Base-by-base conservation (phyloP, 1,140 invertebrate species). In the Bradysia coprophila region DNA sequence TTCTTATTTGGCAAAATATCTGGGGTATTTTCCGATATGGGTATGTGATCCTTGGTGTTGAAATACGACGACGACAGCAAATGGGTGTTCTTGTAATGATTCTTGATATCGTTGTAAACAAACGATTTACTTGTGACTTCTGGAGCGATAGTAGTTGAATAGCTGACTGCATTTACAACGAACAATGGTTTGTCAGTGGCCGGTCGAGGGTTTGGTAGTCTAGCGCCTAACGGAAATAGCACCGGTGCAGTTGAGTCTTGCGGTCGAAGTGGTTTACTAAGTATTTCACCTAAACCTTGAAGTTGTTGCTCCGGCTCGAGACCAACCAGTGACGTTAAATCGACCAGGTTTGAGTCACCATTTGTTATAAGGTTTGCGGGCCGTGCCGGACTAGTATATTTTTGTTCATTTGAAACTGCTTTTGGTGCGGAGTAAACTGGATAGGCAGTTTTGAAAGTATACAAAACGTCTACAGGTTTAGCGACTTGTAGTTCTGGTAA, bases 221-320 rank as follows among this genome's bases (percentile, higher is more conserved):
- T 6, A 28, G 24, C 24, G 6, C 24, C 24, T 28, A 28, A 16
- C 16, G 34, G 34, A 21, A 59, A 59, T 2, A 55, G 48, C 16
- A 59, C 55, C 2, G 56, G 56, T 0, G 56, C 48, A 1, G 50
- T 57, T 37, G 41, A 57, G 15, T 55, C 53, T 36, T 58, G 56
- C 0, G 54, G 54, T 1, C 54, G 47, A n/a, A n/a, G n/a, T n/a
- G n/a, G n/a, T n/a, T n/a, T n/a, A n/a, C n/a, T n/a, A n/a, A n/a
- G n/a, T n/a, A n/a, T n/a, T n/a, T n/a, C n/a, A n/a, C n/a, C n/a
- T n/a, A n/a, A n/a, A n/a, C n/a, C n/a, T n/a, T n/a, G n/a, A n/a
- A n/a, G n/a, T n/a, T n/a, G n/a, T n/a, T n/a, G n/a, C n/a, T n/a
- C n/a, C n/a, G n/a, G n/a, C n/a, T n/a, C n/a, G n/a, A n/a, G n/a